phyloP scores from a whole-genome alignment of 2,888 invertebrate species.

The Bibio marci region DNA sequence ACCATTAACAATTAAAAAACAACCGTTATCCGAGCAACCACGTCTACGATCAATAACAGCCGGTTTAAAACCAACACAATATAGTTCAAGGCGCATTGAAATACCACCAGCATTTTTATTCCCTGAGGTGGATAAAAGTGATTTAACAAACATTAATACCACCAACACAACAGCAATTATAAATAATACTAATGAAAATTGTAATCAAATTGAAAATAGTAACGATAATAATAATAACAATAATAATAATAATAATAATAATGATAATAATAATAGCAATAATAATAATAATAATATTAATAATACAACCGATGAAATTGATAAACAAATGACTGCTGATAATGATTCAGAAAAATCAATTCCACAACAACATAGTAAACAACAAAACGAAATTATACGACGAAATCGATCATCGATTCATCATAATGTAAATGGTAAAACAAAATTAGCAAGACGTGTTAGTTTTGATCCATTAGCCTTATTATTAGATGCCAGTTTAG shows the following conservation, averaged over 20 bases:
- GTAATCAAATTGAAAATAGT: slow-evolving; percentile 21
- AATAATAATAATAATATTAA: slow-evolving; percentile 5
- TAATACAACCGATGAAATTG: slow-evolving; percentile 18
- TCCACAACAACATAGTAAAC: no score
- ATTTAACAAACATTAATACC: no score
- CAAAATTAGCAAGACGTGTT: slow-evolving; percentile 64
- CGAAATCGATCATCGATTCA: slow-evolving; percentile 37
- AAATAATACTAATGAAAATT: slow-evolving; percentile 27
- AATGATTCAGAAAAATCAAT: slow-evolving; percentile 6
- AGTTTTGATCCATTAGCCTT: slow-evolving; percentile 96
- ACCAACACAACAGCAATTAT: no score
- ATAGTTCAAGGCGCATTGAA: slow-evolving; percentile 56
- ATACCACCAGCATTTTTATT: slow-evolving; percentile 71
- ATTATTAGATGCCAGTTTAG: slow-evolving; percentile 89
- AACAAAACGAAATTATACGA: slow-evolving; percentile 34
- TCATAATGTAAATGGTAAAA: slow-evolving; percentile 40
- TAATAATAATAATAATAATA: slow-evolving; percentile 12
- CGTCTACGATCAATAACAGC: slow-evolving; percentile 45
- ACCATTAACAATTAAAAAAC: slow-evolving; percentile 68
- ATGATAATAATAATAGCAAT: slow-evolving; percentile 4
- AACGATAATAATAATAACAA: slow-evolving; percentile 24
- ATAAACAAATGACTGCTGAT: slow-evolving; percentile 15
- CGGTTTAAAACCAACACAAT: slow-evolving; percentile 40
- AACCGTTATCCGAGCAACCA: slow-evolving; percentile 64
- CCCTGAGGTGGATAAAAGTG: slow-evolving; percentile 51